Conservation (phyloP, 2,113 vertebrate species). For the Elanus axillaris region DNA sequence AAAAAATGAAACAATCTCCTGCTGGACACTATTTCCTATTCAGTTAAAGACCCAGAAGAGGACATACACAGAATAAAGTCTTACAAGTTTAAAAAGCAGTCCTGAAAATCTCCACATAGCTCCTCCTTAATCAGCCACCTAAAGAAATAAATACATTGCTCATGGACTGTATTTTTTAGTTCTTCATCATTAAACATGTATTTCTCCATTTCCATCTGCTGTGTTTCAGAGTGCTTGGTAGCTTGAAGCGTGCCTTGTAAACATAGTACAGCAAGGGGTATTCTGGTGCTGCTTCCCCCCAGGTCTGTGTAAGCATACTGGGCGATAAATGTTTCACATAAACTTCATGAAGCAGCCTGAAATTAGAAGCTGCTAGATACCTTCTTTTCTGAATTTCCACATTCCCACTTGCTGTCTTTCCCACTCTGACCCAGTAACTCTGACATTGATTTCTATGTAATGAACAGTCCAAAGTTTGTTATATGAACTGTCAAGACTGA, state of each 20-base stretch:
- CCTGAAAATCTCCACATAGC: background rate
- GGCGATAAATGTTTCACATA: background rate
- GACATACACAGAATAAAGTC: background rate
- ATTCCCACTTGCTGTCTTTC: background rate
- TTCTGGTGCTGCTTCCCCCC: background rate
- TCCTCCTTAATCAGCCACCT: background rate
- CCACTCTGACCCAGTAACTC: background rate
- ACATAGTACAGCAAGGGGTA: background rate
- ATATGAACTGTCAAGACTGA: background rate
- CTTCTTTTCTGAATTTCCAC: background rate
- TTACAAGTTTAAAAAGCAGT: background rate
- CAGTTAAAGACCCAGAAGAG: background rate
- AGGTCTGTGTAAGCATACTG: too few relatives aligned
- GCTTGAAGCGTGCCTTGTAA: background rate
- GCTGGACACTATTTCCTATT: background rate
- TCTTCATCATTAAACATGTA: background rate
- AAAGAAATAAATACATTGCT: background rate
- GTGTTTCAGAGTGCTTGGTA: background rate
- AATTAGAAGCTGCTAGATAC: background rate
- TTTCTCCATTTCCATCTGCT: background rate
- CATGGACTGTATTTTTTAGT: background rate
- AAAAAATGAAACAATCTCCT: background rate
- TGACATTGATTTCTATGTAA: background rate
- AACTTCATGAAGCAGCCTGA: background rate
- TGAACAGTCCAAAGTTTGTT: background rate